These are phyloP conservation scores for Stenopsyche tienmushanensis DNA, from an alignment of 1,140 invertebrate species.

Conservation along the genomic window DNA sequence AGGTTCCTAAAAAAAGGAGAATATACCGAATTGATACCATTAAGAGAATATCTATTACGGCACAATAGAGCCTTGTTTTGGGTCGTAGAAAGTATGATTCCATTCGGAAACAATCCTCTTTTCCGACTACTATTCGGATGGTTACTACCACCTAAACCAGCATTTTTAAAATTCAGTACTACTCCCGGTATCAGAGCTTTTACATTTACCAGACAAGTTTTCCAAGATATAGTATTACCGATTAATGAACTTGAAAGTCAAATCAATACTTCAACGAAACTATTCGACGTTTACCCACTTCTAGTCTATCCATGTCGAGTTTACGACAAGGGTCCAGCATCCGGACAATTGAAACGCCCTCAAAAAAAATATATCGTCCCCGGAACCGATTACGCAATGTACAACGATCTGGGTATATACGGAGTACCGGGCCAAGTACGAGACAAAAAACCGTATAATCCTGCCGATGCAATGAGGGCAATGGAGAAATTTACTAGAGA, in stretches of 20 bases:
- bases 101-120: slow-evolving; percentile 78
- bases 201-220: slow-evolving; percentile 79
- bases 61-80: slow-evolving; percentile 81
- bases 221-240: slow-evolving; percentile 83
- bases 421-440: slow-evolving; percentile 68
- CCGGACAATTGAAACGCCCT: slow-evolving; percentile 63
- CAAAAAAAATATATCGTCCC: slow-evolving; percentile 64
- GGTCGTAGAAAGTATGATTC: slow-evolving; percentile 80
- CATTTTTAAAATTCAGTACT: slow-evolving; percentile 80
- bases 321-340: slow-evolving; percentile 67
- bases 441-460: slow-evolving; percentile 60
- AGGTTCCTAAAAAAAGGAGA: slow-evolving; percentile 51
- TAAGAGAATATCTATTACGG: slow-evolving; percentile 77
- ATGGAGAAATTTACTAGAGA: slow-evolving; percentile 59
- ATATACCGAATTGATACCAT: slow-evolving; percentile 70
- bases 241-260: slow-evolving; percentile 65
- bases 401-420: slow-evolving; percentile 79
- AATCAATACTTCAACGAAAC: slow-evolving; percentile 66
- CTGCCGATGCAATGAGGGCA: slow-evolving; percentile 52
- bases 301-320: slow-evolving; percentile 81
- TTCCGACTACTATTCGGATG: slow-evolving; percentile 77
- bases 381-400: slow-evolving; percentile 62
- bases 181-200: slow-evolving; percentile 73
- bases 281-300: slow-evolving; percentile 74
- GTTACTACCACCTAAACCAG: slow-evolving; percentile 80